These are phyloP conservation scores for Priocnemis perturbator DNA, from an alignment of 2,888 invertebrate species.

Conservation along the genomic window DNA sequence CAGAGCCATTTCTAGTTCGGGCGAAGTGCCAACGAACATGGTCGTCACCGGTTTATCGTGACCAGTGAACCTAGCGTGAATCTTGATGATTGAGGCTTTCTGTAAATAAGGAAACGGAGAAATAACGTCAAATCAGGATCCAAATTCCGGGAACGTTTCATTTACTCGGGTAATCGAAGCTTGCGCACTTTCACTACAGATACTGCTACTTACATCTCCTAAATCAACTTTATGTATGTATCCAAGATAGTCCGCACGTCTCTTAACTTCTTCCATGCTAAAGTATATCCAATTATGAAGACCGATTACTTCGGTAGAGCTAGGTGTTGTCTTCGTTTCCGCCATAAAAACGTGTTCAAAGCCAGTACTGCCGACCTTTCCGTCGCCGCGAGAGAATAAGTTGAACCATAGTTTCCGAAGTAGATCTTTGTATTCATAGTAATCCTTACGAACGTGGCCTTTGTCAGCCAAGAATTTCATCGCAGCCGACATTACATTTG, in stretches of 20 bases:
- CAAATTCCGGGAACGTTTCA: neutral
- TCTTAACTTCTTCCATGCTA: constrained; percentile 84
- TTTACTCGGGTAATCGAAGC: neutral
- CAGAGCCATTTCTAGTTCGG: constrained; percentile 92
- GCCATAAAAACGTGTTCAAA: constrained; percentile 96
- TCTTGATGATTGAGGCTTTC: constrained; percentile 87
- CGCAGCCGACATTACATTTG: constrained; percentile 76
- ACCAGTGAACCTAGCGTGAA: constrained; percentile 83
- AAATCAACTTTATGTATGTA: constrained; percentile 84
- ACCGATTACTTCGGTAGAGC: constrained; percentile 84
- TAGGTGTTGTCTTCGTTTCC: constrained; percentile 84
- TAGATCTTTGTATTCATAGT: constrained; percentile 82
- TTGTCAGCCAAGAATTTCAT: constrained; percentile 77
- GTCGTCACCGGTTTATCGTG: constrained; percentile 86
- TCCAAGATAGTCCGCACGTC: constrained; percentile 86
- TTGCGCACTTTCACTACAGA: neutral
- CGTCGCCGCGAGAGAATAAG: constrained; percentile 86
- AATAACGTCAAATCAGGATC: neutral
- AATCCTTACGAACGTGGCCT: constrained; percentile 69
- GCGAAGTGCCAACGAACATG: constrained; percentile 90
- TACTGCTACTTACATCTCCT: constrained; percentile 80
- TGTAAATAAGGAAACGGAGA: constrained; percentile 73
- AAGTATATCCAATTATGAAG: constrained; percentile 96
- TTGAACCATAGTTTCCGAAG: constrained; percentile 87
- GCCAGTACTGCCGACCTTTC: constrained; percentile 90